Percentiles rank a stretch among this genome's conserved stretches.
phyloP scores from a whole-genome alignment of 2,797 vertebrate genomes.

The Coregonus ussuriensis region DNA sequence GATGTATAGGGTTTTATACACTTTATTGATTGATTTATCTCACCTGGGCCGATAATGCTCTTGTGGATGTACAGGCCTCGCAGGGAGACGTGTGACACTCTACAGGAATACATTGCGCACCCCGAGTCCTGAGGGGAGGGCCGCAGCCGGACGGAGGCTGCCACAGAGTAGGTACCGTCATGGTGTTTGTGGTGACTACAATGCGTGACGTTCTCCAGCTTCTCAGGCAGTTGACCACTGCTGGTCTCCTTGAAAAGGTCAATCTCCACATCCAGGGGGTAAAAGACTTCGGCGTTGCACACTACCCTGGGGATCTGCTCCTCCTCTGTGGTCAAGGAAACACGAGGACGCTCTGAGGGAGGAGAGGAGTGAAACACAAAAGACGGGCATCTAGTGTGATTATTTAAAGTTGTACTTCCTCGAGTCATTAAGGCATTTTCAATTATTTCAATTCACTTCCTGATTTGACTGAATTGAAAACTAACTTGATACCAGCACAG shows the following conservation, averaged over 20 bases:
- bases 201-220: conserved; percentile 63
- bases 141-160: conserved; percentile 74
- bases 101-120: conserved; percentile 67
- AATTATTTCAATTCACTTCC: neutral
- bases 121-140: conserved; percentile 60
- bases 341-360: conserved; percentile 70
- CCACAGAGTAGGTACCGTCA: conserved; percentile 72
- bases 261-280: conserved; percentile 76
- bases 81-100: conserved; percentile 61
- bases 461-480: neutral
- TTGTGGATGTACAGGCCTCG: conserved; percentile 67
- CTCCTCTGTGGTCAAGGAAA: conserved; percentile 68
- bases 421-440: too few species aligned
- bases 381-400: neutral
- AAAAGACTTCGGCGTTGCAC: conserved; percentile 51
- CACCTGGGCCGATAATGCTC: conserved; percentile 53
- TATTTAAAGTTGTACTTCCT: too few species aligned
- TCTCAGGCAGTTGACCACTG: conserved; percentile 58
- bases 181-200: conserved; percentile 74
- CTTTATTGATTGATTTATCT: neutral
- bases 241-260: conserved; percentile 66
- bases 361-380: neutral
- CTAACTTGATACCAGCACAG: neutral
- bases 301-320: too few species aligned
- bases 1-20: neutral